Evolutionary conservation across 2,113 vertebrate species (phyloP).

Genomic region (Chinchilla lanigera): DNA sequence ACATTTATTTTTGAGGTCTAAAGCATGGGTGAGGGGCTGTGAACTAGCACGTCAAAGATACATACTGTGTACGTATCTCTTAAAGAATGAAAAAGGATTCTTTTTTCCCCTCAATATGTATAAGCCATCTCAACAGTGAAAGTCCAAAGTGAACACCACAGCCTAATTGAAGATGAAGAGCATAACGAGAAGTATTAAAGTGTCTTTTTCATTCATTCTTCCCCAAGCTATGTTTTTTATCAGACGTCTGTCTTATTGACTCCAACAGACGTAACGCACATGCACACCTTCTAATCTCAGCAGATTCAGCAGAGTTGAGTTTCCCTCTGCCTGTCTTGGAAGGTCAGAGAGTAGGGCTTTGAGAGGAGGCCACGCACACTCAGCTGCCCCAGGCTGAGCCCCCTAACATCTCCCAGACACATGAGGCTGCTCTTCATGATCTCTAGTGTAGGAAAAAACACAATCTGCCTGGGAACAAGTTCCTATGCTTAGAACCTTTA

Average conservation of each 20-base stretch:
- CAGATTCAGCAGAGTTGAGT: background rate
- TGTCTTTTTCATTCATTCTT: constrained; percentile 39
- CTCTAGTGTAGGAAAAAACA: too few relatives aligned
- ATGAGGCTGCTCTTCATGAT: too few relatives aligned
- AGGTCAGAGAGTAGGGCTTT: background rate
- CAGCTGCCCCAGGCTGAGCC: too few relatives aligned
- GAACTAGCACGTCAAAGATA: constrained; percentile 60
- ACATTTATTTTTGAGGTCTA: constrained; percentile 71
- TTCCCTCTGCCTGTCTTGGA: background rate
- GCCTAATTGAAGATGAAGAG: constrained; percentile 58
- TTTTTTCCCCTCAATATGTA: constrained; percentile 43
- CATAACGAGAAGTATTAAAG: constrained; percentile 26
- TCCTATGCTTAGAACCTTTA: too few relatives aligned
- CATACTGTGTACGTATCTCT: background rate
- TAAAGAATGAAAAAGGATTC: constrained; percentile 72
- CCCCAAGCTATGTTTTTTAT: constrained; percentile 60
- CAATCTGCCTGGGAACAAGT: too few relatives aligned
- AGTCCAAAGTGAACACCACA: constrained; percentile 46
- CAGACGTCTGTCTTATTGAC: constrained; percentile 47
- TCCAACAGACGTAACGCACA: background rate
- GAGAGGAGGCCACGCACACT: background rate
- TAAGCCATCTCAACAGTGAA: constrained; percentile 50
- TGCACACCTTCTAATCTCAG: background rate
- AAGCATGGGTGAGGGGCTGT: constrained; percentile 54
- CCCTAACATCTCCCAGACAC: too few relatives aligned